Evolutionary conservation across 2,797 vertebrate species (phyloP).

Genomic region (Lagorchestes hirsutus): DNA sequence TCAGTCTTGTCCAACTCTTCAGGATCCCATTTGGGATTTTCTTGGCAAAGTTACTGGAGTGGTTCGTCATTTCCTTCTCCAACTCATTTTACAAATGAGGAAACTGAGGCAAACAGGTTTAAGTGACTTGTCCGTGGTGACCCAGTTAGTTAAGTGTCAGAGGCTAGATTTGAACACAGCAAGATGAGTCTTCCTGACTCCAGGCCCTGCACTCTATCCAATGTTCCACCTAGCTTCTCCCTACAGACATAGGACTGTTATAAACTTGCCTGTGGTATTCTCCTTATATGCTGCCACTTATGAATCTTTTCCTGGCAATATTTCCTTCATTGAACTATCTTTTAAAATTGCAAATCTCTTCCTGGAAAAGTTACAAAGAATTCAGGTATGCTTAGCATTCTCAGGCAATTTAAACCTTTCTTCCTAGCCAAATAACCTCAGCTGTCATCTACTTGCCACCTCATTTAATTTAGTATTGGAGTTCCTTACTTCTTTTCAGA

Average conservation of each 20-base stretch:
- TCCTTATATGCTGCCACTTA: background rate
- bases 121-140: background rate
- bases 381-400: background rate
- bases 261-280: background rate
- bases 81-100: background rate
- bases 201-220: background rate
- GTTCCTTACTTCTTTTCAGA: constrained; percentile 17
- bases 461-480: background rate
- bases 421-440: background rate
- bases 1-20: background rate
- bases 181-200: background rate
- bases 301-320: background rate
- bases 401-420: background rate
- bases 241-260: background rate
- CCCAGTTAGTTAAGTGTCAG: background rate
- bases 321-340: background rate
- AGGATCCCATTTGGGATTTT: background rate
- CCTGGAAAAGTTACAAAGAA: background rate
- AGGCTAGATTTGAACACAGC: background rate
- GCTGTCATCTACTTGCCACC: background rate
- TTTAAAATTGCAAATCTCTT: background rate
- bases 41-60: background rate
- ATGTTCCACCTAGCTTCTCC: background rate
- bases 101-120: background rate
- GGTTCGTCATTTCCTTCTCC: background rate